Evolutionary conservation across 1,140 invertebrate genomes (phyloP).

Genomic region (Bombus waltoni): DNA sequence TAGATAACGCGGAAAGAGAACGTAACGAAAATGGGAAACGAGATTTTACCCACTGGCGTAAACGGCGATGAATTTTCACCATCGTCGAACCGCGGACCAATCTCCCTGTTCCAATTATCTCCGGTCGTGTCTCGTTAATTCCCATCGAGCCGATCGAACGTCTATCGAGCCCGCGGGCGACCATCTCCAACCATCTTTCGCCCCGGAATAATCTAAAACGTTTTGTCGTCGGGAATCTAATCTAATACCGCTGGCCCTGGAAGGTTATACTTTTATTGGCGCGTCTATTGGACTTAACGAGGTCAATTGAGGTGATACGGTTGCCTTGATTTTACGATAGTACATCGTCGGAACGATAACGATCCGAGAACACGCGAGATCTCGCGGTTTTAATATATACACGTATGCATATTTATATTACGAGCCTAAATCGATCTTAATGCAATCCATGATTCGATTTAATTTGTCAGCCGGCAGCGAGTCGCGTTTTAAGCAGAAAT

Average conservation of each 20-base stretch:
- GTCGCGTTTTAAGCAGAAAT: too few relatives aligned
- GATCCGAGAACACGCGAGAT: slow-evolving; percentile 49
- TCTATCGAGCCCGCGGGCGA: slow-evolving; percentile 25
- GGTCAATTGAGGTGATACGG: slow-evolving; percentile 79
- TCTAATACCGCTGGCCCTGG: slow-evolving; percentile 62
- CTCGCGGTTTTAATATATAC: not conserved
- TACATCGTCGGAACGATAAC: slow-evolving; percentile 70
- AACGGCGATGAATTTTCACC: not conserved
- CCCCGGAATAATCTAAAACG: slow-evolving; percentile 42
- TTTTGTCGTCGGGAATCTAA: slow-evolving; percentile 60
- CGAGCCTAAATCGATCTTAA: not conserved
- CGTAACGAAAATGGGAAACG: not conserved
- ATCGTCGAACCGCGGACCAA: not conserved
- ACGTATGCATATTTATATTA: not conserved
- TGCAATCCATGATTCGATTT: not conserved
- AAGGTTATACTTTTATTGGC: slow-evolving; percentile 78
- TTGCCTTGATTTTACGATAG: slow-evolving; percentile 80
- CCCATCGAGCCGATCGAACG: slow-evolving; percentile 23
- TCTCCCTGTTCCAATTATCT: slow-evolving; percentile 26
- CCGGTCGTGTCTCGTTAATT: not conserved
- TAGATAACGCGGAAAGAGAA: fast-evolving
- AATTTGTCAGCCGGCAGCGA: too few relatives aligned
- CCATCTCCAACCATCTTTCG: slow-evolving; percentile 20
- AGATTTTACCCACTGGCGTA: not conserved
- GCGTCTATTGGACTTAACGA: slow-evolving; percentile 81